Conservation (phyloP, 23 tunicate species). For the Botrylloides violaceus region DNA sequence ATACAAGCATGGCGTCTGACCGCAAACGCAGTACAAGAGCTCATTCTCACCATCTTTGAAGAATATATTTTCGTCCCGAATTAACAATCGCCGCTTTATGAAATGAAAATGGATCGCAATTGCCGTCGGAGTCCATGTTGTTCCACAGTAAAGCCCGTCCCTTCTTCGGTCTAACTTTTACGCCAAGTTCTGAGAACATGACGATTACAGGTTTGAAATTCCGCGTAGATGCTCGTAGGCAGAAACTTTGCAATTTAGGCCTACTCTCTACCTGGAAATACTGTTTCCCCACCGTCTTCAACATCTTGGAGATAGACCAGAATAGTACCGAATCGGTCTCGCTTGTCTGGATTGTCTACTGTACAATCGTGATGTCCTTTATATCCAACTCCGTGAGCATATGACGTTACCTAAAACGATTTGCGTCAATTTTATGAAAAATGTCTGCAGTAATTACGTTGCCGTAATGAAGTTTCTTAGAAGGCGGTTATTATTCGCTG, state of each 20-base stretch:
- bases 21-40: too few relatives aligned
- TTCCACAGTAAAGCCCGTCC: slow-evolving; percentile 68
- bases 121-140: slow-evolving; percentile 59
- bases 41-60: slow-evolving; percentile 87
- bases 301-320: slow-evolving; percentile 72
- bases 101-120: slow-evolving; percentile 57
- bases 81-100: slow-evolving; percentile 57
- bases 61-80: slow-evolving; percentile 64
- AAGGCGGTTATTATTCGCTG: too few relatives aligned
- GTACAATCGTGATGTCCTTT: slow-evolving; percentile 73
- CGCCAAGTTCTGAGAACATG: slow-evolving; percentile 45
- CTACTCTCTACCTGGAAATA: slow-evolving; percentile 45
- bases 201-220: not conserved
- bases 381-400: slow-evolving; percentile 66
- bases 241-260: not conserved
- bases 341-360: slow-evolving; percentile 35
- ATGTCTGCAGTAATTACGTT: too few relatives aligned
- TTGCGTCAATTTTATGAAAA: too few relatives aligned
- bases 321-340: slow-evolving; percentile 75
- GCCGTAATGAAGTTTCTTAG: too few relatives aligned
- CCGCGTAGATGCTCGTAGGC: not conserved
- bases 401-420: slow-evolving; percentile 60
- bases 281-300: slow-evolving; percentile 65
- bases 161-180: slow-evolving; percentile 44
- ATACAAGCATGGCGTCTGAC: too few relatives aligned